Percentiles rank a stretch among this genome's conserved stretches.
These are phyloP conservation scores for Digitonthophagus gazella DNA, from an alignment of 2,888 invertebrate genomes.

Conservation along the genomic window DNA sequence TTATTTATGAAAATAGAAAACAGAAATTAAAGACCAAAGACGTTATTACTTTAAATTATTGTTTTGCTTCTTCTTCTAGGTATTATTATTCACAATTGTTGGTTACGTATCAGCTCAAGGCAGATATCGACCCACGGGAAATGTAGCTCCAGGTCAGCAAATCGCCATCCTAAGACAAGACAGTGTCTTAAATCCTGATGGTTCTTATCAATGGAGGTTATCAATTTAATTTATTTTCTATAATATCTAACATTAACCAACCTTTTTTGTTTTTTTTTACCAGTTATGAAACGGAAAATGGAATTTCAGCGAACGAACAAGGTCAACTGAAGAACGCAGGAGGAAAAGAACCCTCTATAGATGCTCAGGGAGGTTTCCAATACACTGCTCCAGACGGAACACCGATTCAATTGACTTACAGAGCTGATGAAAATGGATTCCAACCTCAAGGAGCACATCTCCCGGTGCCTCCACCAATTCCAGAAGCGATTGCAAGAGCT, in stretches of 20 bases:
- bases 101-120: conserved; percentile 22
- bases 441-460: conserved; percentile 55
- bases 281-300: conserved; percentile 22
- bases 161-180: conserved; percentile 68
- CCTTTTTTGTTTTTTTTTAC: not conserved
- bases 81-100: conserved; percentile 11
- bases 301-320: conserved; percentile 48
- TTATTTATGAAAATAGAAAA: too few relatives aligned
- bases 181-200: conserved; percentile 67
- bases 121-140: conserved; percentile 13
- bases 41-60: too few relatives aligned
- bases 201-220: conserved; percentile 55
- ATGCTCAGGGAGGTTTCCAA: conserved; percentile 56
- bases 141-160: conserved; percentile 46
- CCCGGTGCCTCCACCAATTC: conserved; percentile 62
- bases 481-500: conserved; percentile 68
- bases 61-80: too few relatives aligned
- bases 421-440: conserved; percentile 70
- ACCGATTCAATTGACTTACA: conserved; percentile 57
- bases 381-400: conserved; percentile 63
- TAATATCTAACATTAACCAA: not conserved
- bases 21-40: too few relatives aligned
- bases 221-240: not conserved
- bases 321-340: conserved; percentile 57
- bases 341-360: conserved; percentile 47